Conservation (phyloP, 2,888 invertebrate species). For the Habrosyne pyritoides region DNA sequence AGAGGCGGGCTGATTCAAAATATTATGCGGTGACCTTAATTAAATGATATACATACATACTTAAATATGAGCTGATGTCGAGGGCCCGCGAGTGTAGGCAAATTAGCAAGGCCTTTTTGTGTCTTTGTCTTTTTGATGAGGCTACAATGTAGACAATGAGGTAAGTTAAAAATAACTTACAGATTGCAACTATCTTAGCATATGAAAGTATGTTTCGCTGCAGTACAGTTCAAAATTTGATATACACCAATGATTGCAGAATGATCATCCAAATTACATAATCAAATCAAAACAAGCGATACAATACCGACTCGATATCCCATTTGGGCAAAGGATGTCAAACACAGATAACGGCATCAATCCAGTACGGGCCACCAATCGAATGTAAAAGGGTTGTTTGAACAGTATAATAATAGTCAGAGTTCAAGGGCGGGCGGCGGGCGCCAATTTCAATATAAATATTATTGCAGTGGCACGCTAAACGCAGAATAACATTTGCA, state of each 20-base stretch:
- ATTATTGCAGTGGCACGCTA: constrained; percentile 76
- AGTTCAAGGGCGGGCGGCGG: constrained; percentile 68
- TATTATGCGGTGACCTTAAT: not conserved
- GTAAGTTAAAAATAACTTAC: no score
- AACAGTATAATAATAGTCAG: constrained; percentile 64
- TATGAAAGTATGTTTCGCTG: not conserved
- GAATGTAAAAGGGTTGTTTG: constrained; percentile 68
- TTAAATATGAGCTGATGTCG: not conserved
- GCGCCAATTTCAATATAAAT: constrained; percentile 76
- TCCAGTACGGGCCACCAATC: constrained; percentile 38
- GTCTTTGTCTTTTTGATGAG: not conserved
- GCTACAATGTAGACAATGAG: not conserved
- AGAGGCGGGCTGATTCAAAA: not conserved
- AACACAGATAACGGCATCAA: constrained; percentile 56
- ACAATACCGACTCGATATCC: constrained; percentile 37
- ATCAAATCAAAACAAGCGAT: constrained; percentile 20
- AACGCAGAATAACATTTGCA: constrained; percentile 79
- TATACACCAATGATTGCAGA: not conserved
- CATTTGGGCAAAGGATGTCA: constrained; percentile 50
- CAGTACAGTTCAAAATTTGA: not conserved
- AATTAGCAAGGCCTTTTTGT: not conserved
- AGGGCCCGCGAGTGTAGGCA: not conserved
- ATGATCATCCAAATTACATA: constrained; percentile 13
- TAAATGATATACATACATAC: not conserved
- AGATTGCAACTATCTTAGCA: no score